Base-by-base conservation (phyloP, 2,797 vertebrate species). In the Tauraco hartlaubi region DNA sequence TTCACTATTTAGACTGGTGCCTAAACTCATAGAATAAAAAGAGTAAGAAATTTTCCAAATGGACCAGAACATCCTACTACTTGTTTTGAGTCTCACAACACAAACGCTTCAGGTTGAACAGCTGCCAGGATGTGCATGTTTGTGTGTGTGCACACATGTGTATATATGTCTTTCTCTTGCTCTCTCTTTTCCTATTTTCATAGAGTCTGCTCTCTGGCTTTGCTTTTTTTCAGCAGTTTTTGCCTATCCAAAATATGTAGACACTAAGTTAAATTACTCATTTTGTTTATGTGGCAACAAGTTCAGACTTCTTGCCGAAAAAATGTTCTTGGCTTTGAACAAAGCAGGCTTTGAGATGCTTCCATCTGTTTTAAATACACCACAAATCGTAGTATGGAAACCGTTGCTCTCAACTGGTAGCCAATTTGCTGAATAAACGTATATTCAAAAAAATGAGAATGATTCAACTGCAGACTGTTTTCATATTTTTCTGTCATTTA, bases 241-340 rank as follows among this genome's bases (percentile, higher is more conserved):
- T 96, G 90, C 97, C 93, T 94, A 91, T 97, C 96, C 97, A 96
- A 97, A 98, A 97, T 95, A 96, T 92, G 88, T 90, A 94, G 97
- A 97, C 97, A 74, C 95, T 86, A 96, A 97, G 91, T 92, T 94
- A 98, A 98, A 97, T 97, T 83, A 94, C 90, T 97, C 90, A 74
- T 94, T 97, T 98, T 98, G 97, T 98, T 98, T 97, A 97, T 98
- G 97, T 97, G 97, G 98, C 97, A 98, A 94, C 90, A 97, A 97
- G 92, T 97, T 98, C 90, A 88, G 93, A 97, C 88, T 93, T 92
- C 94, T 92, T 96, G 94, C 86, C 21, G 86, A 97, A 98, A 97
- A 98, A 98, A 98, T 97, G 98, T 98, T 96, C 97, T 97, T 98
- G 98, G 98, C 97, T 95, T 97, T 96, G 96, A 88, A 97, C 95